A percentile compares a stretch with the other conserved stretches of the same genome.
phyloP scores from a whole-genome alignment of 2,113 vertebrate genomes.

The Anhinga anhinga region DNA sequence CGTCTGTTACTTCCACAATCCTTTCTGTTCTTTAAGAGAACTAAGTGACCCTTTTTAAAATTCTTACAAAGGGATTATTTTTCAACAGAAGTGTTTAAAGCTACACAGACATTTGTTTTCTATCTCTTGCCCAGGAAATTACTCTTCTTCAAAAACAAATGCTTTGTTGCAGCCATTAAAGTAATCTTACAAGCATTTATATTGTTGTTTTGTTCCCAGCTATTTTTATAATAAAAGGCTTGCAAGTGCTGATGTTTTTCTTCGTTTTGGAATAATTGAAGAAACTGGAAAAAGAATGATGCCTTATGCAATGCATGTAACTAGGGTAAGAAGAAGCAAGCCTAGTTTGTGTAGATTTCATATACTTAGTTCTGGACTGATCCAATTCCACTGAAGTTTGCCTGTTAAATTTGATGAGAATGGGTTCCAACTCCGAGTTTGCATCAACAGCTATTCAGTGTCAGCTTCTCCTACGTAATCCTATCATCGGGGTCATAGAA shows the following conservation, averaged over 20 bases:
- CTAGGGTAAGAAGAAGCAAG: conserved; percentile 58
- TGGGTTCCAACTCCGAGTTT: not conserved
- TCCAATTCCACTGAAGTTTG: not conserved
- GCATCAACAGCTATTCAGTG: not conserved
- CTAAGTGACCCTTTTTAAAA: not conserved
- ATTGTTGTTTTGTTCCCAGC: conserved; percentile 58
- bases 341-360: not conserved
- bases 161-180: not conserved
- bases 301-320: conserved; percentile 53
- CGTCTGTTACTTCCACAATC: not conserved
- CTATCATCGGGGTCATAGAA: not conserved
- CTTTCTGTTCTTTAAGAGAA: not conserved
- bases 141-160: not conserved
- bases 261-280: conserved; percentile 76
- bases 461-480: not conserved
- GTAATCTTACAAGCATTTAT: not conserved
- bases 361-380: not conserved
- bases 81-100: not conserved
- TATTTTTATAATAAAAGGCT: conserved; percentile 79
- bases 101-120: not conserved
- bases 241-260: conserved; percentile 66
- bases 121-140: not conserved
- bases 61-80: not conserved
- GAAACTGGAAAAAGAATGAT: conserved; percentile 68
- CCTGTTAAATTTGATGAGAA: not conserved